A percentile compares a stretch with the other conserved stretches of the same genome.
Evolutionary conservation across 2,888 invertebrate genomes (phyloP).

Genomic region (Nyleta sp.): DNA sequence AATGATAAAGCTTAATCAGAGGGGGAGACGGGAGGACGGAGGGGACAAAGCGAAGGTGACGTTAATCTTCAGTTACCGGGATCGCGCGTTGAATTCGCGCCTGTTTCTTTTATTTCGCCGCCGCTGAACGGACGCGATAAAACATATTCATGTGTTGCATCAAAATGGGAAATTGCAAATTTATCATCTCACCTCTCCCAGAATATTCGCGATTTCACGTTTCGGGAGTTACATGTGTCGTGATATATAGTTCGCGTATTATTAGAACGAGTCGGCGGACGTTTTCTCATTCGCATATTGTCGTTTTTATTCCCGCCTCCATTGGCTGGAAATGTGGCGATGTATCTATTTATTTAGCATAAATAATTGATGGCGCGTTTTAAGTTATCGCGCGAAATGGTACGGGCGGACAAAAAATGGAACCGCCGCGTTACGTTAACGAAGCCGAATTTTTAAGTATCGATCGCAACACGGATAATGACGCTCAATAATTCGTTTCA

Average conservation of each 20-base stretch:
- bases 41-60: not conserved
- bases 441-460: too few species aligned
- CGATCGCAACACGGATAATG: too few species aligned
- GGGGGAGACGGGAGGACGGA: not conserved
- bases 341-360: constrained; percentile 24
- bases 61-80: constrained; percentile 31
- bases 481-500: too few species aligned
- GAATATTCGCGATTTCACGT: constrained; percentile 51
- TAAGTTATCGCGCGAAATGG: too few species aligned
- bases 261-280: constrained; percentile 38
- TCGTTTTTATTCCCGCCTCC: constrained; percentile 24
- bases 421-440: not conserved
- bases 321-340: constrained; percentile 10
- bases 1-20: constrained; percentile 57
- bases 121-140: constrained; percentile 48
- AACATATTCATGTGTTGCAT: constrained; percentile 56
- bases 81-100: constrained; percentile 15
- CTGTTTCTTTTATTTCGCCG: constrained; percentile 47
- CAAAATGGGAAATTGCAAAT: constrained; percentile 59
- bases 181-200: constrained; percentile 50
- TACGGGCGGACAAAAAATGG: not conserved
- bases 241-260: constrained; percentile 40
- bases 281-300: constrained; percentile 22
- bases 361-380: not conserved
- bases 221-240: constrained; percentile 43